Percentiles rank a stretch among this genome's conserved stretches.
These are phyloP conservation scores for Cladorhizidae sp. DNA, from an alignment of 37 sponge, comb jelly and placozoan species.

Conservation along the genomic window DNA sequence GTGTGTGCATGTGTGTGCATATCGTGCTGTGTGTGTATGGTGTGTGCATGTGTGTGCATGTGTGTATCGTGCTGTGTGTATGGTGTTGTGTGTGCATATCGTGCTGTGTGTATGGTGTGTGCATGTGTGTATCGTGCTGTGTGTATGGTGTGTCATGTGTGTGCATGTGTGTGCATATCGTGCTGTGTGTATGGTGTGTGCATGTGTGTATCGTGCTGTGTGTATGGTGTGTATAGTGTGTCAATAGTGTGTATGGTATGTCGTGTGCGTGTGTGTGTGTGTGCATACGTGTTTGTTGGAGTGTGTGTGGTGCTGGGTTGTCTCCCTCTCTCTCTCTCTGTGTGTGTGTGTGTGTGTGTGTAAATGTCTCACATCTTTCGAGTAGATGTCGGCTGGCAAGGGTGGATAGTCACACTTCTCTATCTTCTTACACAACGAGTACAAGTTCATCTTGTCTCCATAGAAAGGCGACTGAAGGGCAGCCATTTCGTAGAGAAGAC, in stretches of 20 bases:
- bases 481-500: constrained; percentile 98
- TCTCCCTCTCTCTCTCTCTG: neutral
- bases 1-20: too few relatives aligned
- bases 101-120: too few relatives aligned
- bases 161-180: neutral
- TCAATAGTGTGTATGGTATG: neutral
- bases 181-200: too few relatives aligned
- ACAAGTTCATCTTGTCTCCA: constrained; percentile 99
- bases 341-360: neutral
- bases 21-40: too few relatives aligned
- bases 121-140: too few relatives aligned
- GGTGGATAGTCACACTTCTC: constrained; percentile 99
- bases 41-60: too few relatives aligned
- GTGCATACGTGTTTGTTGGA: too few relatives aligned
- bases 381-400: constrained; percentile 92
- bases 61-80: too few relatives aligned
- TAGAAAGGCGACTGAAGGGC: constrained; percentile 99
- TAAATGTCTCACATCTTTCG: constrained; percentile 77
- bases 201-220: neutral
- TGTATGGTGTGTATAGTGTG: neutral
- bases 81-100: too few relatives aligned
- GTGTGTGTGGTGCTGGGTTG: too few relatives aligned
- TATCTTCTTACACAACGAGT: constrained; percentile 97
- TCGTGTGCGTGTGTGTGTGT: neutral
- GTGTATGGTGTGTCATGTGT: constrained; percentile 32